A percentile compares a stretch with the other conserved stretches of the same genome.
These are phyloP conservation scores for Apotomis capreana DNA, from an alignment of 2,888 invertebrate genomes.

Conservation along the genomic window DNA sequence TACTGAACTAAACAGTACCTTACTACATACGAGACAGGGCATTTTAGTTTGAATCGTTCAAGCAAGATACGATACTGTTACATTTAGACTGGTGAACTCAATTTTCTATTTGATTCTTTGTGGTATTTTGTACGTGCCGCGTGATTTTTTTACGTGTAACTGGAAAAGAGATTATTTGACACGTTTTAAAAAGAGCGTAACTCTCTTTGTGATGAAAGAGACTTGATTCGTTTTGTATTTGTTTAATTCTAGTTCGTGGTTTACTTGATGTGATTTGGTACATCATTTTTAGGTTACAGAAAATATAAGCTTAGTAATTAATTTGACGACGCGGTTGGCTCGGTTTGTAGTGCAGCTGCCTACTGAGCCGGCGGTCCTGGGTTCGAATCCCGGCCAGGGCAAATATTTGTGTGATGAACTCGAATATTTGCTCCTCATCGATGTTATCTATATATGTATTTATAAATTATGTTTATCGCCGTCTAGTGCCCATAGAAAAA, in stretches of 20 bases:
- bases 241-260: not conserved
- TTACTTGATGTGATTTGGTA: not conserved
- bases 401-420: too few species aligned
- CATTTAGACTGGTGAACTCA: not conserved
- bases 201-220: too few species aligned
- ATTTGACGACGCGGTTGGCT: too few species aligned
- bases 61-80: not conserved
- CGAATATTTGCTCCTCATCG: too few species aligned
- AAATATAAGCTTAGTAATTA: not conserved
- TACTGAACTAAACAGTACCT: not conserved
- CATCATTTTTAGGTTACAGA: not conserved
- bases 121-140: not conserved
- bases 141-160: slow-evolving; percentile 20
- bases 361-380: too few species aligned
- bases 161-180: not conserved
- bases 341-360: too few species aligned
- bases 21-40: not conserved
- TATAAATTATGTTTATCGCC: too few species aligned
- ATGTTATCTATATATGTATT: too few species aligned
- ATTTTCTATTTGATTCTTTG: slow-evolving; percentile 1
- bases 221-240: not conserved
- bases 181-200: not conserved
- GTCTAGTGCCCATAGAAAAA: too few species aligned
- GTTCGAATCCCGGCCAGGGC: too few species aligned
- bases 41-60: not conserved